Conservation (phyloP, 2,113 vertebrate species). For the Corythaixoides concolor region DNA sequence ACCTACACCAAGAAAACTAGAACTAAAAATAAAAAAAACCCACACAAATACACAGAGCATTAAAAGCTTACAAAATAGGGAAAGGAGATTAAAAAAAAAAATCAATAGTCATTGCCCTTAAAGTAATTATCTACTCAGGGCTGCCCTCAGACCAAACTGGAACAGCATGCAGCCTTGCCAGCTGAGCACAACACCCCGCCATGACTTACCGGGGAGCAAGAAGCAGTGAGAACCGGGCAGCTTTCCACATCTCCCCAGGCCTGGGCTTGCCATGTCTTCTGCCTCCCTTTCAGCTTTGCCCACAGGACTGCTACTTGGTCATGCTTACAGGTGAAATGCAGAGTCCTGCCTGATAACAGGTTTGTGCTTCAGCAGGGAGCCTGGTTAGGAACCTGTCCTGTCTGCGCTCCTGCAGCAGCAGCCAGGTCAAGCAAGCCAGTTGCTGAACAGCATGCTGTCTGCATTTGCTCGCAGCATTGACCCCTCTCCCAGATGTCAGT, state of each 20-base stretch:
- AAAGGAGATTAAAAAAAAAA: not conserved
- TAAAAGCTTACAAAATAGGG: not conserved
- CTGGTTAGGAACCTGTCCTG: not conserved
- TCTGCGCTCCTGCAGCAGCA: not conserved
- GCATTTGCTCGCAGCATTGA: not conserved
- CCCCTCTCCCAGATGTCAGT: not conserved
- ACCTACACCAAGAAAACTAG: not conserved
- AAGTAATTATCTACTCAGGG: not conserved
- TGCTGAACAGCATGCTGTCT: not conserved
- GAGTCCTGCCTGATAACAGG: not conserved
- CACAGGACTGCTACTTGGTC: not conserved
- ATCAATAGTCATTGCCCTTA: not conserved
- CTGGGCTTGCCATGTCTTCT: not conserved
- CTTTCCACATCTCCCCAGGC: not conserved
- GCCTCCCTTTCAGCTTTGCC: not conserved
- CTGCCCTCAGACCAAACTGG: not conserved
- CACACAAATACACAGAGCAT: not conserved
- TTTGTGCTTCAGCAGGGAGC: not conserved
- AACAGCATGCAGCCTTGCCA: not conserved
- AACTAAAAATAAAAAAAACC: not conserved
- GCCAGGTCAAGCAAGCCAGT: not conserved
- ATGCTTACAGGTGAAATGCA: not conserved
- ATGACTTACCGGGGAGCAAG: not conserved
- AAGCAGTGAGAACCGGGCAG: not conserved
- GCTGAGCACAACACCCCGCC: not conserved